phyloP scores from a whole-genome alignment of 2,113 vertebrate species.

The Sigmodon hispidus region DNA sequence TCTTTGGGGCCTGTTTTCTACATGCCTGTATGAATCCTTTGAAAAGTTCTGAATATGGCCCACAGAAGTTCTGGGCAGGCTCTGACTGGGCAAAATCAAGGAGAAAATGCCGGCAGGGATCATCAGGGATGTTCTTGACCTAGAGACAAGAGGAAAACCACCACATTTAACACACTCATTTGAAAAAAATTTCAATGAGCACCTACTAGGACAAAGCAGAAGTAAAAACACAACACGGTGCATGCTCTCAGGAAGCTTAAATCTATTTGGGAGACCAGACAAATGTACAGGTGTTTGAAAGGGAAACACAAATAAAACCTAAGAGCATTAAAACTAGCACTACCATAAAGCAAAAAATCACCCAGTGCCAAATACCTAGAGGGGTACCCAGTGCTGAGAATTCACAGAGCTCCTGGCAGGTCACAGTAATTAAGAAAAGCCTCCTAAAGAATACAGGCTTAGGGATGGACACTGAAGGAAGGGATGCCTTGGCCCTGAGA shows the following conservation, averaged over 20 bases:
- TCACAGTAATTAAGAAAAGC: slow-evolving; percentile 65
- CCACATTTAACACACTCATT: slow-evolving; percentile 27
- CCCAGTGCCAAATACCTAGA: slow-evolving; percentile 62
- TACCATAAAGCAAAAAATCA: slow-evolving; percentile 59
- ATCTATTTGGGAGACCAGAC: slow-evolving; percentile 61
- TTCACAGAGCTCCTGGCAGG: slow-evolving; percentile 41
- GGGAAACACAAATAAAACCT: slow-evolving; percentile 54
- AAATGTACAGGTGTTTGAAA: slow-evolving; percentile 47
- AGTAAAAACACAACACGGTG: background rate
- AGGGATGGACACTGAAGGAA: slow-evolving; percentile 48
- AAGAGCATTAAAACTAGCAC: slow-evolving; percentile 54
- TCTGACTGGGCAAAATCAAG: slow-evolving; percentile 94
- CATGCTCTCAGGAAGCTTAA: slow-evolving; percentile 57
- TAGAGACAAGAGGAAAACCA: slow-evolving; percentile 74
- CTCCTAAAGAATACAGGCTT: slow-evolving; percentile 49
- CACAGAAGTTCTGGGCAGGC: slow-evolving; percentile 89
- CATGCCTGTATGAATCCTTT: slow-evolving; percentile 91
- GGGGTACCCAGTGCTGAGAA: slow-evolving; percentile 54
- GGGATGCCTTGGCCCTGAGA: slow-evolving; percentile 44
- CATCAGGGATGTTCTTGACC: slow-evolving; percentile 84
- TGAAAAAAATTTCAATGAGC: slow-evolving; percentile 1
- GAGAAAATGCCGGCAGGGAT: slow-evolving; percentile 90
- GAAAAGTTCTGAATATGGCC: slow-evolving; percentile 92
- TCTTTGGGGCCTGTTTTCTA: slow-evolving; percentile 93
- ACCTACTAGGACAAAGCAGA: slow-evolving; percentile 29